Percentiles rank a stretch among this genome's conserved stretches.
Conservation (phyloP, 2,113 vertebrate genomes). For the Myotis davidii region DNA sequence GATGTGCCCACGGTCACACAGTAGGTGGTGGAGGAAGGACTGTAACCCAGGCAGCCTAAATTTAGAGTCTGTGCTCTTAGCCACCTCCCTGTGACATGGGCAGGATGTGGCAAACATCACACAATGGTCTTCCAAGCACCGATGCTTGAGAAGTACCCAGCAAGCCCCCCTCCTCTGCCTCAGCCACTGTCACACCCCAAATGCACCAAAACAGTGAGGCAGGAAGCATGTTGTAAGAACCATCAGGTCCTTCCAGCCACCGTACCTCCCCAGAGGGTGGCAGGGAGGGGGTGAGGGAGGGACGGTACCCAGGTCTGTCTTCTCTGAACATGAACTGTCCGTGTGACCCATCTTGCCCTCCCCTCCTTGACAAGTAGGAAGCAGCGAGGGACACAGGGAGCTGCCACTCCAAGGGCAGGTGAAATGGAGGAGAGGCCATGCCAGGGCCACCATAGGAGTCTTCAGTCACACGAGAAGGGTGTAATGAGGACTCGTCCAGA, state of each 20-base stretch:
- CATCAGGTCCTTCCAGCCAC: neutral
- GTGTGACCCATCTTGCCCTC: rapidly evolving
- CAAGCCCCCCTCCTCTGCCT: neutral
- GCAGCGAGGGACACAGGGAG: neutral
- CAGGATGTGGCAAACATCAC: neutral
- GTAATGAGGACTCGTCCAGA: neutral
- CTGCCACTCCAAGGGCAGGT: neutral
- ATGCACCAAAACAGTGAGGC: neutral
- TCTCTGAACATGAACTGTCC: rapidly evolving
- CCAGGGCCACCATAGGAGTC: no score
- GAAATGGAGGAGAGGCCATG: neutral
- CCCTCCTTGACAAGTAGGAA: neutral
- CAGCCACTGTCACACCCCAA: neutral
- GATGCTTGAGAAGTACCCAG: rapidly evolving
- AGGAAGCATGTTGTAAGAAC: rapidly evolving
- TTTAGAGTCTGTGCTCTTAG: neutral
- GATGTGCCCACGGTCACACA: neutral
- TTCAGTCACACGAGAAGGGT: neutral
- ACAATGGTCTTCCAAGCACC: neutral
- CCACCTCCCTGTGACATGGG: neutral
- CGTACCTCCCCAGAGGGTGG: neutral
- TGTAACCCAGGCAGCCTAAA: neutral
- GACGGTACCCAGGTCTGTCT: neutral
- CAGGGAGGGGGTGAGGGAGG: no score
- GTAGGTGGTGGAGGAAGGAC: neutral